Conservation (phyloP, 1,140 invertebrate genomes). For the Halotydeus destructor region DNA sequence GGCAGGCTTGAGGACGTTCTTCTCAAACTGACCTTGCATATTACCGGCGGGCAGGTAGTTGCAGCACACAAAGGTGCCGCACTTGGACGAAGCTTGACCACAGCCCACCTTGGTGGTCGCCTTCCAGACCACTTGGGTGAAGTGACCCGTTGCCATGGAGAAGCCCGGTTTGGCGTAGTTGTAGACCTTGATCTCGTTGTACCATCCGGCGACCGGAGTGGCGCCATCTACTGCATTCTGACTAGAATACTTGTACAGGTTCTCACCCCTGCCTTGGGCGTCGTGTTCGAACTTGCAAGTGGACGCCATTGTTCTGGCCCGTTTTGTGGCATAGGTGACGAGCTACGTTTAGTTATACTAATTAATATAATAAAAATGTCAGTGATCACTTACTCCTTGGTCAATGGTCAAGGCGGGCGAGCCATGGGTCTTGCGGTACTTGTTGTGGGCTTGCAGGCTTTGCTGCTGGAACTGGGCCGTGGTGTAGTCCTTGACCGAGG, state of each 20-base stretch:
- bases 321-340: slow-evolving; percentile 4
- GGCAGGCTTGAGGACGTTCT: too few relatives aligned
- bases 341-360: too few relatives aligned
- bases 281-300: slow-evolving; percentile 1
- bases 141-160: slow-evolving; percentile 2
- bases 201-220: slow-evolving; percentile 1
- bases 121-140: slow-evolving; percentile 11
- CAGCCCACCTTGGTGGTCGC: slow-evolving; percentile 1
- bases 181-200: neutral
- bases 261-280: slow-evolving; percentile 3
- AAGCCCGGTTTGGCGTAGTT: neutral
- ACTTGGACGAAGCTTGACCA: neutral
- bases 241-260: slow-evolving; percentile 4
- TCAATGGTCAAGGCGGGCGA: too few relatives aligned
- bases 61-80: neutral
- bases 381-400: too few relatives aligned
- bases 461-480: too few relatives aligned
- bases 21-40: neutral
- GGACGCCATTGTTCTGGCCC: slow-evolving; percentile 2
- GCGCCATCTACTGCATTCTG: neutral
- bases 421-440: too few relatives aligned
- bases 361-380: too few relatives aligned
- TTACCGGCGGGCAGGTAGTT: neutral
- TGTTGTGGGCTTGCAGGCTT: too few relatives aligned
- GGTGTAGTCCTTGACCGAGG: too few relatives aligned